These are phyloP conservation scores for Muscicapa striata DNA, from an alignment of 2,797 vertebrate genomes.

Conservation along the genomic window DNA sequence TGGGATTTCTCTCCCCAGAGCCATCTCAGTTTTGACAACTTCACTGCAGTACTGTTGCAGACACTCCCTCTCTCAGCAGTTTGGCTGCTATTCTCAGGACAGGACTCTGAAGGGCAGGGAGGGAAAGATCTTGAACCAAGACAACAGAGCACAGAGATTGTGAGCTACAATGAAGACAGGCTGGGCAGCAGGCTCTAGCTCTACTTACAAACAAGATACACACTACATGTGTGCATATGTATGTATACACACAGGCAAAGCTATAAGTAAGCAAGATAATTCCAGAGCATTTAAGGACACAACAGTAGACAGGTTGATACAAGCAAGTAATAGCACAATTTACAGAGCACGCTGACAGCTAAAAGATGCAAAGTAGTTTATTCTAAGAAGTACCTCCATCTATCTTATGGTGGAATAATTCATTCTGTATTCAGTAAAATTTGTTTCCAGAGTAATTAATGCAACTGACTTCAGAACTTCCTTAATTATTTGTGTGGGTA, in stretches of 20 bases:
- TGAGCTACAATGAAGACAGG: neutral
- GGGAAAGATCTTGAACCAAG: neutral
- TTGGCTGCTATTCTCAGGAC: neutral
- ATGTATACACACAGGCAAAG: neutral
- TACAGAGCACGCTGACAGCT: conserved; percentile 8
- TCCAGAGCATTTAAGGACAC: conserved; percentile 48
- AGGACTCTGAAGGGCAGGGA: neutral
- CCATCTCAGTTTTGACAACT: neutral
- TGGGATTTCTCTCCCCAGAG: neutral
- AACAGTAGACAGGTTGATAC: conserved; percentile 33
- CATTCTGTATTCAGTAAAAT: conserved; percentile 16
- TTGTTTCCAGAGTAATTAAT: conserved; percentile 39
- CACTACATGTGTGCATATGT: no score
- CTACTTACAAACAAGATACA: neutral
- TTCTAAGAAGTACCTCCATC: conserved; percentile 24
- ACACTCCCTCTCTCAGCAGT: neutral
- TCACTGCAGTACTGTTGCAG: neutral
- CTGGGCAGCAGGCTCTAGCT: fast-evolving
- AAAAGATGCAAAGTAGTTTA: conserved; percentile 53
- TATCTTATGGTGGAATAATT: conserved; percentile 33
- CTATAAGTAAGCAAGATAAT: neutral
- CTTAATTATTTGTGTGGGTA: conserved; percentile 25
- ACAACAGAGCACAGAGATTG: neutral
- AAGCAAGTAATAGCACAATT: conserved; percentile 15
- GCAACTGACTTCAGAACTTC: neutral